Percentiles rank a stretch among this genome's conserved stretches.
These are phyloP conservation scores for Tethya wilhelma DNA, from an alignment of 37 sponge, comb jelly and placozoan genomes.

Conservation along the genomic window DNA sequence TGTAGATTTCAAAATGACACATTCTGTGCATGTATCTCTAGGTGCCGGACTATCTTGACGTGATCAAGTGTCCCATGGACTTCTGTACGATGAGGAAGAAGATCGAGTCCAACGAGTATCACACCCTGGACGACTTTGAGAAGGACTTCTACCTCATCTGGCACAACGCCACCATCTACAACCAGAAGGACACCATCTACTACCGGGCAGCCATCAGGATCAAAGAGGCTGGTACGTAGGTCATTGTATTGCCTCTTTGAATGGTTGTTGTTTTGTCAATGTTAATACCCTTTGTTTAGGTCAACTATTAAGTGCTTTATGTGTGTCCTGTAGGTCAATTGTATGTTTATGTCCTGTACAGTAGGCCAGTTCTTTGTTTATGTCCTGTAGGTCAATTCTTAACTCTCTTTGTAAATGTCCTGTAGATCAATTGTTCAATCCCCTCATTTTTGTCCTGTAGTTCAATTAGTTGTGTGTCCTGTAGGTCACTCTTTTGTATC, in stretches of 20 bases:
- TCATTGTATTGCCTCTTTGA: too few species aligned
- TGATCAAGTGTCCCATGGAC: slow-evolving; percentile 95
- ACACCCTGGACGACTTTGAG: slow-evolving; percentile 84
- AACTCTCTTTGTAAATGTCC: neutral
- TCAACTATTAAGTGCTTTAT: too few species aligned
- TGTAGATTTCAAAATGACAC: neutral
- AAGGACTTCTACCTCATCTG: slow-evolving; percentile 87
- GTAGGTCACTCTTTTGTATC: too few species aligned
- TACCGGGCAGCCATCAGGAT: slow-evolving; percentile 87
- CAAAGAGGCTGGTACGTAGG: slow-evolving; percentile 58
- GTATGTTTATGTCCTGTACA: too few species aligned
- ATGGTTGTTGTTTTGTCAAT: too few species aligned
- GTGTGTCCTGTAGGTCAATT: too few species aligned
- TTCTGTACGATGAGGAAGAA: slow-evolving; percentile 85
- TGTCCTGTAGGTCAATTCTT: neutral
- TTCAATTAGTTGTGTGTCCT: too few species aligned
- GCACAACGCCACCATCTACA: slow-evolving; percentile 93
- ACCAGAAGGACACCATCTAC: slow-evolving; percentile 88
- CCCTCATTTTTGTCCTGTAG: too few species aligned
- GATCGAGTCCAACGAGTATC: slow-evolving; percentile 75
- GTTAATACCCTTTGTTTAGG: too few species aligned
- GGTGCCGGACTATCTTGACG: slow-evolving; percentile 94
- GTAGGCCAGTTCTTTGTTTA: neutral
- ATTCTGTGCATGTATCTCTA: slow-evolving; percentile 10
- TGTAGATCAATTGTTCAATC: neutral